Base-by-base conservation (phyloP, 1,140 invertebrate genomes). In the Drosophila leontia region DNA sequence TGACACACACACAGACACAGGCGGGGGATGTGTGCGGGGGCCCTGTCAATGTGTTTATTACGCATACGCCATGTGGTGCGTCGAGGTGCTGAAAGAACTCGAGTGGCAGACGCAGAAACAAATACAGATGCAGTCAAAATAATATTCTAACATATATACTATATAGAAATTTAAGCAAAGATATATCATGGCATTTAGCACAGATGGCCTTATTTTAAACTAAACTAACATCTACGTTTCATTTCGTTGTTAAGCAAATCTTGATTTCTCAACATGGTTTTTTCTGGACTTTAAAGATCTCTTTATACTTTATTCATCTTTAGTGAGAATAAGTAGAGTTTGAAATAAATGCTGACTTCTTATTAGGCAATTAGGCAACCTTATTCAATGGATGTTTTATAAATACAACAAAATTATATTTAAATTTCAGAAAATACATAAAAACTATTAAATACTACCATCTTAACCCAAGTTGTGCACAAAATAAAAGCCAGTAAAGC, bases 31-130 rank as follows among this genome's bases (percentile, higher is more conserved):
- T 60, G 58, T 47, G 62, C 47, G 44, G 57, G 63, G 64, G 44
- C 58, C 35, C 35, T 77, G 62, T 64, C 64, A 64, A 64, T 72
- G 53, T 84, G 78, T 82, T 78, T 85, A 75, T 86, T 79, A 82
- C 79, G 83, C 75, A 87, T 87, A 48, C 76, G 83, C 67, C 79
- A 82, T 87, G 79, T 63, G 61, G 83, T 60, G 37, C 61, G 29
- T 13, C 12, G 29, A 58, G 26, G 26, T 23, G 51, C 19, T 19
- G 32, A 29, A 44, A 41, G 39, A 60, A n/a, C 64, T 79, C 61
- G 81, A 86, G 79, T 82, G 60, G 32, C 45, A 47, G n/a, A 61
- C 6, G 60, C 32, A 57, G 26, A 57, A 29, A 41, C 59, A 39
- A 59, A 69, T 42, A 47, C n/a, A 67, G 37, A 26, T 53, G 60